Evolutionary conservation across 2,888 invertebrate genomes (phyloP).

Genomic region (Octodonta nipae): DNA sequence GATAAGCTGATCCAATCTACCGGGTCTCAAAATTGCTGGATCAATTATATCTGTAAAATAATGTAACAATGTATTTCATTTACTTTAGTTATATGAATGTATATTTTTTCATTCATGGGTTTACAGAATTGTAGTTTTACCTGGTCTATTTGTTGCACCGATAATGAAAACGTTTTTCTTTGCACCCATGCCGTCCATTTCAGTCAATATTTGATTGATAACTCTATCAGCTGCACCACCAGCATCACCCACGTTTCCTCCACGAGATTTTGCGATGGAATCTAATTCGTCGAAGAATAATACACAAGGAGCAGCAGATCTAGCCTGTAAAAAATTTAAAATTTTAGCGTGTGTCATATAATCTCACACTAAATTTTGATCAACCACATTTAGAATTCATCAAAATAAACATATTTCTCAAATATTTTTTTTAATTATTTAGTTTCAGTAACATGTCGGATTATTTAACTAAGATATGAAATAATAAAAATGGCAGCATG

Average conservation of each 20-base stretch:
- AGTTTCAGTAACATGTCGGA: too few species aligned
- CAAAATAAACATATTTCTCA: too few species aligned
- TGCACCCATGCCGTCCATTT: slow-evolving; percentile 99
- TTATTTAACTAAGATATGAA: too few species aligned
- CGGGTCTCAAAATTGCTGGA: slow-evolving; percentile 95
- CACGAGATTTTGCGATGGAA: slow-evolving; percentile 97
- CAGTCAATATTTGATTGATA: slow-evolving; percentile 98
- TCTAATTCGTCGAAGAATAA: slow-evolving; percentile 99
- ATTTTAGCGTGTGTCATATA: too few species aligned
- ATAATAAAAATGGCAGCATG: too few species aligned
- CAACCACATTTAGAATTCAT: too few species aligned
- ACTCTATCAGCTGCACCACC: slow-evolving; percentile 98
- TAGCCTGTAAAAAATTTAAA: slow-evolving; percentile 58
- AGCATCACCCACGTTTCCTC: slow-evolving; percentile 92
- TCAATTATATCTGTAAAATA: slow-evolving; percentile 83
- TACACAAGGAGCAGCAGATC: slow-evolving; percentile 97
- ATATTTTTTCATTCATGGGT: neutral
- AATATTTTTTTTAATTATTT: too few species aligned
- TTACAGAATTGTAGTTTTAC: slow-evolving; percentile 21
- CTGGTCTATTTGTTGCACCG: slow-evolving; percentile 81
- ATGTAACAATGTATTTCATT: too few species aligned
- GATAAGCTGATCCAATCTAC: slow-evolving; percentile 96
- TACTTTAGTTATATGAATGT: slow-evolving; percentile 1
- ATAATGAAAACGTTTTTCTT: slow-evolving; percentile 99
- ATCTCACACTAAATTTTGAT: too few species aligned